Conservation (phyloP, 2,888 invertebrate genomes). For the Oscheius myriophilus region DNA sequence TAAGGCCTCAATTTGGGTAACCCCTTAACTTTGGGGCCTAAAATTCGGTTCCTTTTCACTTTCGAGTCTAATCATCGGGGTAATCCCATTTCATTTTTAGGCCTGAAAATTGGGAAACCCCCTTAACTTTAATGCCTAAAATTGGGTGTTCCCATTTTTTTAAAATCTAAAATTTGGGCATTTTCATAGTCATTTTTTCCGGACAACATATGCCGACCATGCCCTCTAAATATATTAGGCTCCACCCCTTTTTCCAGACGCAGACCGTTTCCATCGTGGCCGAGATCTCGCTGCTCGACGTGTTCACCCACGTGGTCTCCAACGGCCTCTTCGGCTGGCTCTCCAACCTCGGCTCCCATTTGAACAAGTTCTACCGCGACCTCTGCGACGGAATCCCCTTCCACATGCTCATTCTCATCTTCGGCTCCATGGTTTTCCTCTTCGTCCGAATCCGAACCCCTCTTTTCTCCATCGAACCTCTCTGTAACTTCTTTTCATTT, state of each 20-base stretch:
- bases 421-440: constrained; percentile 21
- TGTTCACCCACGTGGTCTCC: constrained; percentile 28
- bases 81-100: no score
- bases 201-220: no score
- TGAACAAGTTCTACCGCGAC: constrained; percentile 29
- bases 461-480: constrained; percentile 27
- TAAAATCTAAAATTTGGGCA: no score
- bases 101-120: no score
- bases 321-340: constrained; percentile 30
- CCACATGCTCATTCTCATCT: constrained; percentile 6
- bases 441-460: constrained; percentile 28
- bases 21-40: no score
- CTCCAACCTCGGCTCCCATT: constrained; percentile 22
- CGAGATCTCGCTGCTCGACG: constrained; percentile 26
- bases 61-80: no score
- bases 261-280: constrained; percentile 27
- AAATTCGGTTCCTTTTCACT: no score
- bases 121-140: no score
- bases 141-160: no score
- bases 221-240: not conserved
- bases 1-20: no score
- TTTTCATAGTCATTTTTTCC: no score
- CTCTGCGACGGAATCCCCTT: constrained; percentile 24
- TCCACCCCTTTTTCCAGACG: constrained; percentile 16
- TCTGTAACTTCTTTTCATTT: constrained; percentile 10